These are phyloP conservation scores for Neosilurus mollespiculum DNA, from an alignment of 2,797 vertebrate species.

Conservation along the genomic window DNA sequence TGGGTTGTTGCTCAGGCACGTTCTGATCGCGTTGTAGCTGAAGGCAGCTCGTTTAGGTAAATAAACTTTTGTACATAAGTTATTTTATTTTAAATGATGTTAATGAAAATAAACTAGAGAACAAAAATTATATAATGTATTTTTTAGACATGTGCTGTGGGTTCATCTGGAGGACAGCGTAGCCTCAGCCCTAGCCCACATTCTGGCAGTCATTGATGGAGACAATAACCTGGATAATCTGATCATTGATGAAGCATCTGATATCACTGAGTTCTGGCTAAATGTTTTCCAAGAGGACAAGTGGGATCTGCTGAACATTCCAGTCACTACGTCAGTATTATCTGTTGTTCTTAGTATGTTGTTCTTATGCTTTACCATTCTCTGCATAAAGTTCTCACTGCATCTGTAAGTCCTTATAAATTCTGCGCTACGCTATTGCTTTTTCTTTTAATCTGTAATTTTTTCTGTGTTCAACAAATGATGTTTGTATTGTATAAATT, in stretches of 20 bases:
- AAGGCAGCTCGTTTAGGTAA: slow-evolving; percentile 53
- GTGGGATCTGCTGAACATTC: slow-evolving; percentile 50
- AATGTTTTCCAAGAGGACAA: slow-evolving; percentile 51
- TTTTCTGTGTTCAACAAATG: too few relatives aligned
- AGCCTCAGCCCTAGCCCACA: slow-evolving; percentile 51
- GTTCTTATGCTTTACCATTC: too few relatives aligned
- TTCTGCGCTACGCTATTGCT: too few relatives aligned
- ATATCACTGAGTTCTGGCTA: slow-evolving; percentile 52
- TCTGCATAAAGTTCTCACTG: too few relatives aligned
- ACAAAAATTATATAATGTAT: neutral
- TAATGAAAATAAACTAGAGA: neutral
- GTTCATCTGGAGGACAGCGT: slow-evolving; percentile 48
- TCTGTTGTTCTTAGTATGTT: neutral
- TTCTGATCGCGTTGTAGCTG: slow-evolving; percentile 41
- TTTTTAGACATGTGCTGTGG: slow-evolving; percentile 51
- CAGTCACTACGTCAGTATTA: slow-evolving; percentile 35
- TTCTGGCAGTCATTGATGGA: slow-evolving; percentile 56
- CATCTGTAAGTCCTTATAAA: too few relatives aligned
- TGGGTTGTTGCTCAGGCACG: slow-evolving; percentile 47
- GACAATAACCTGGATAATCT: slow-evolving; percentile 58
- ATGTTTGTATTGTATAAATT: too few relatives aligned
- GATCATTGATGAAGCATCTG: neutral
- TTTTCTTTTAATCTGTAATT: too few relatives aligned
- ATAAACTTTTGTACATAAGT: neutral
- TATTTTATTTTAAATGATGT: neutral